phyloP scores from a whole-genome alignment of 2,888 invertebrate species.

The Volucella zonaria region DNA sequence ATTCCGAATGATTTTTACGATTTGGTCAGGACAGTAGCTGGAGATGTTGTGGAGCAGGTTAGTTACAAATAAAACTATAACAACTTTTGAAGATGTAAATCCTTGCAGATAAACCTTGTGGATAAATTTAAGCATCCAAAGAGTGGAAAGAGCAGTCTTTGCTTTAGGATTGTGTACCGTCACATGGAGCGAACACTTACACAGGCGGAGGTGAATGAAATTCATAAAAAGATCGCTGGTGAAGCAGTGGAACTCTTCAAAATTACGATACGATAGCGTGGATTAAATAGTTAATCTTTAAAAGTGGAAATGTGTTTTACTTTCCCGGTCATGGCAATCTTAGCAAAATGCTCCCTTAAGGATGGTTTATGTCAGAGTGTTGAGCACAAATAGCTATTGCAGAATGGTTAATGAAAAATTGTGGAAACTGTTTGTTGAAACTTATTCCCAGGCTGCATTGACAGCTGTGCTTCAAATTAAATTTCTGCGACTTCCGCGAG shows the following conservation, averaged over 20 bases:
- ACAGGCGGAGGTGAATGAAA: conserved; percentile 91
- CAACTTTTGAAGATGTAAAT: conserved; percentile 14
- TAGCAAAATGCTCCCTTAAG: too few species aligned
- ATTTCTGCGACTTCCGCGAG: too few species aligned
- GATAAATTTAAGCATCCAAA: conserved; percentile 95
- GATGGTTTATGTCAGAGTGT: too few species aligned
- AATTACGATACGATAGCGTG: conserved; percentile 80
- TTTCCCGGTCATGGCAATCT: too few species aligned
- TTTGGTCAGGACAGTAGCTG: conserved; percentile 92
- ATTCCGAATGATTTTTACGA: conserved; percentile 95
- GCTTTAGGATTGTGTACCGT: conserved; percentile 95
- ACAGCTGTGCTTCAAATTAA: too few species aligned
- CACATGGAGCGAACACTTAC: conserved; percentile 95
- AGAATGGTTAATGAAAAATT: too few species aligned
- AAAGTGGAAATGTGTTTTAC: neutral
- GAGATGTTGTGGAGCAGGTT: conserved; percentile 97
- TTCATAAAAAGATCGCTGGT: conserved; percentile 90
- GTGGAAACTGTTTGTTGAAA: too few species aligned
- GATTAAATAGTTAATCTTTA: conserved; percentile 14
- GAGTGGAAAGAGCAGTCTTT: conserved; percentile 91
- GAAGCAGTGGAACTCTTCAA: conserved; percentile 82
- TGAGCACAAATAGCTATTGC: too few species aligned
- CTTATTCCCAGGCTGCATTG: too few species aligned
- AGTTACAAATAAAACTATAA: neutral
- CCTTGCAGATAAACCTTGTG: conserved; percentile 88